Evolutionary conservation across 2,888 invertebrate genomes (phyloP), one percentile per base, ranked within the genome.

Genomic region (Coenonympha arcania): DNA sequence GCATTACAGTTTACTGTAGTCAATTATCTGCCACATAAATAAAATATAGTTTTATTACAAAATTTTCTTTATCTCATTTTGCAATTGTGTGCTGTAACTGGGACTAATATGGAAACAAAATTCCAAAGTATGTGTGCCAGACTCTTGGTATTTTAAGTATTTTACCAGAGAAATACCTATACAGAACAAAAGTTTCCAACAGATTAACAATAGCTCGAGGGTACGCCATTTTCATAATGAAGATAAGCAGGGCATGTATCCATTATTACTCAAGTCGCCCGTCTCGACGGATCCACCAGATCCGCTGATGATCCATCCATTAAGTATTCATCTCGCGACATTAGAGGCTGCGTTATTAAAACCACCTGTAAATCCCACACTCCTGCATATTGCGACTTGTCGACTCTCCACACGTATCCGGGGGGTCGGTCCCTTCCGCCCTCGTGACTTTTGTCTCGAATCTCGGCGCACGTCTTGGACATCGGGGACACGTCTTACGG

Each of bases 401-500:
- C 70, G 67, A 81, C 74, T 72, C 80, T 63, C 67, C 71, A 77
- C 81, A 80, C 82, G 82, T 84, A 73, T n/a, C 65, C 52, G 61
- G 68, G 66, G 61, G 61, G 63, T 48, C 59, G 48, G 66, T 65
- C 76, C 79, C 82, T 82, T 83, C 81, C 80, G 77, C 77, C 79
- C 77, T 68, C 68, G 72, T 77, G 84, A 86, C 85, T 87, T 87
- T 86, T 86, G 86, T 83, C 83, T 84, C 76, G 80, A 84, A 84
- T 87, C 86, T 80, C 85, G 57, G 85, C 79, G 72, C 87, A 87
- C 87, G 87, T 87, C 86, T 81, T 82, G 87, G 87, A 87, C 87
- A 87, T 87, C 83, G 87, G 85, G 86, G 84, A 79, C 85, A 85
- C 79, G 85, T 87, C 87, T 87, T 86, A 85, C 84, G 72, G 87